Evolutionary conservation across 2,797 vertebrate genomes (phyloP), one percentile per base, ranked within the genome.

Genomic region (Hephaestus fuliginosus): DNA sequence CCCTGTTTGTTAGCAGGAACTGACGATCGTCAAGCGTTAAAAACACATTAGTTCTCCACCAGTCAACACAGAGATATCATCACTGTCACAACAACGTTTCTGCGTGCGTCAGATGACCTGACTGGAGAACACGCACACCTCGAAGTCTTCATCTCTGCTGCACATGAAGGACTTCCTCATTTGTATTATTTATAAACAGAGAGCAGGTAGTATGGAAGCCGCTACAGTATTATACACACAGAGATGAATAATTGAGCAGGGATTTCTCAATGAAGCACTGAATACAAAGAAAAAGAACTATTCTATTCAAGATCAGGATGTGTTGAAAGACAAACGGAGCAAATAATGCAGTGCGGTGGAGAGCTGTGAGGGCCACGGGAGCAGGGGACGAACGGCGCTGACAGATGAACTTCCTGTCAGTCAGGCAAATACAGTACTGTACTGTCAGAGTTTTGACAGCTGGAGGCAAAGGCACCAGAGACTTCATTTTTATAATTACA

Each of bases 181-280:
- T 53, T 64, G 25, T 3, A 36, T 67, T 71, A 68, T 78, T 64
- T 13, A 78, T 64, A 18, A 18, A 13, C 14, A 7, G 15, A 58
- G n/a, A 6, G 53, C 62, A 56, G 25, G 25, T 25, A 25, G 25
- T 25, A 25, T 25, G 25, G 48, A 56, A 44, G 5, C 25, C 58
- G 51, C 22, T 51, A 2, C 46, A 30, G 28, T 41, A 62, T 51
- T 28, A 44, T 17, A 22, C 41, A 28, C 51, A 43, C 44, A 56
- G 7, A 33, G 49, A 41, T 71, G 20, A 70, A 86, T 62, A n/a
- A 78, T 69, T 80, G 10, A 61, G n/a, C 4, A 25, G 46, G 7
- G 25, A 43, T 25, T 43, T 25, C 30, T 41, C 7, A 5, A 22
- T 36, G 57, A 53, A 33, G 20, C 56, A 36, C 18, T 25, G 39